These are phyloP conservation scores for Aphodius sticticus DNA, from an alignment of 2,888 invertebrate species.

Conservation along the genomic window DNA sequence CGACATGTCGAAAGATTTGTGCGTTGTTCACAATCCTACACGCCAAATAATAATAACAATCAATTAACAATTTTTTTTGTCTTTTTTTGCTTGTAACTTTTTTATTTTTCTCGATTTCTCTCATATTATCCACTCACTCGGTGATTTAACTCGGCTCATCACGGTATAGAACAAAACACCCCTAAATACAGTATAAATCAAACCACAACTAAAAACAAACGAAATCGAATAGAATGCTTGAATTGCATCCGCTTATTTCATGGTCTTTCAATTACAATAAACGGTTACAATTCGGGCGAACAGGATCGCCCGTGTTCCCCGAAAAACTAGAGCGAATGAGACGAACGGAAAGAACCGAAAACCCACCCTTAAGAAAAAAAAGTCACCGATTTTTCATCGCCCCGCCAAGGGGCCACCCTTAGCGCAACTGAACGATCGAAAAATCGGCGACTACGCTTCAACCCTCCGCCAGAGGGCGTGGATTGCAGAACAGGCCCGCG, in stretches of 20 bases:
- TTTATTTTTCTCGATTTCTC: background rate
- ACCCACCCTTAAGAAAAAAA: background rate
- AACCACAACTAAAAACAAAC: background rate
- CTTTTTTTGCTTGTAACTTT: background rate
- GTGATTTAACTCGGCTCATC: background rate
- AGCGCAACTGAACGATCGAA: background rate
- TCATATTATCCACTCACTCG: background rate
- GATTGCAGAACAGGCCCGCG: background rate
- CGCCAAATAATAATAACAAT: background rate
- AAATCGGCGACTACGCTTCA: background rate
- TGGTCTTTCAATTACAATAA: background rate
- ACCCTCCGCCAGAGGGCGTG: background rate
- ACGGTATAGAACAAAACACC: background rate
- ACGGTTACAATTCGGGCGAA: background rate
- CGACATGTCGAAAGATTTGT: constrained; percentile 4
- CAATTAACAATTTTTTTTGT: background rate
- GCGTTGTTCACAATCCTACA: background rate
- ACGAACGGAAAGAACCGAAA: background rate
- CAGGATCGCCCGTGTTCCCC: background rate
- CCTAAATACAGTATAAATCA: background rate
- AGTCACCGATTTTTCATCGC: background rate
- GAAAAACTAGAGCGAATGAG: background rate
- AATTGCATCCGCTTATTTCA: background rate
- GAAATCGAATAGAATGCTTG: background rate
- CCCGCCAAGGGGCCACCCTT: background rate